Evolutionary conservation across 2,888 invertebrate genomes (phyloP).

Genomic region (Phyto melanocephala): DNA sequence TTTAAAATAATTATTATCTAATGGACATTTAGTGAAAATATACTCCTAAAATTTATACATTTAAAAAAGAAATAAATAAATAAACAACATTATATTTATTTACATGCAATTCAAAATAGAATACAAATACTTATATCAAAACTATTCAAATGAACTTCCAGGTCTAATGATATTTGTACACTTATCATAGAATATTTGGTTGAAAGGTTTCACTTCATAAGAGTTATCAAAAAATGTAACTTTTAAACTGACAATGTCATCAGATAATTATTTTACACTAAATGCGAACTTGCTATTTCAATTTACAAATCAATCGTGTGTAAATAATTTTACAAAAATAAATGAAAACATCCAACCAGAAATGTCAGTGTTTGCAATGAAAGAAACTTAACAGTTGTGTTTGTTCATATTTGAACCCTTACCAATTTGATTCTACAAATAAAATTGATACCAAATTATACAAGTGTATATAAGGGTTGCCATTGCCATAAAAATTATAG

Average conservation of each 20-base stretch:
- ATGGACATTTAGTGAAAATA: constrained; percentile 33
- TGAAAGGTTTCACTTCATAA: not conserved
- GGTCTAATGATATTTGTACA: constrained; percentile 13
- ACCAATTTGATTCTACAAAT: not conserved
- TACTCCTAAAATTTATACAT: not conserved
- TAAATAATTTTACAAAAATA: constrained; percentile 26
- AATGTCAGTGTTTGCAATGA: not conserved
- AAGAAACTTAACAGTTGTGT: not conserved
- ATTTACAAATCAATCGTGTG: constrained; percentile 54
- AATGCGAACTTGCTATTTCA: not conserved
- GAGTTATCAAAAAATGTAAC: constrained; percentile 21
- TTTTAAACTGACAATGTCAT: constrained; percentile 36
- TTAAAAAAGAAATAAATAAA: not conserved
- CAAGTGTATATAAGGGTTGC: too few relatives aligned
- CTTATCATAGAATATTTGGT: constrained; percentile 8
- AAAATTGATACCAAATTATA: not conserved
- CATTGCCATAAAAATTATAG: too few relatives aligned
- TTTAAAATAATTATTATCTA: constrained; percentile 35
- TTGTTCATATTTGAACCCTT: not conserved
- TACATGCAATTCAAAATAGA: too few relatives aligned
- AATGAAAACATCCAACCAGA: constrained; percentile 12
- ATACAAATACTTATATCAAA: not conserved
- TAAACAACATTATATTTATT: not conserved
- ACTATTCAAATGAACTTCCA: not conserved
- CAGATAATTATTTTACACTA: constrained; percentile 15